phyloP scores from a whole-genome alignment of 2,113 vertebrate species.

The Vanacampus margaritifer region DNA sequence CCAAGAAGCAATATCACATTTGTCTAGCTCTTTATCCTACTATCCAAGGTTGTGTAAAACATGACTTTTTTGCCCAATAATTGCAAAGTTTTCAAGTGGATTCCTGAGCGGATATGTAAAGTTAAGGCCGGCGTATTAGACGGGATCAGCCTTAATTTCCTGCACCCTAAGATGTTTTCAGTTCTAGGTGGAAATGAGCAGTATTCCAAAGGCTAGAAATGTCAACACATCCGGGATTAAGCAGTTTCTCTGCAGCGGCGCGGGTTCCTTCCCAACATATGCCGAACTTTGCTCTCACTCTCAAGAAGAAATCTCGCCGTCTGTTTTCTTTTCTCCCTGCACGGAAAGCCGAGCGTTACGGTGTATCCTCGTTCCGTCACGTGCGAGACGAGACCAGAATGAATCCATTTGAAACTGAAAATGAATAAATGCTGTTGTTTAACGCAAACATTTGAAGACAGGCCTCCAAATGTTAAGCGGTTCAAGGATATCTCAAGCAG shows the following conservation, averaged over 20 bases:
- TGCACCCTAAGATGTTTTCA: slow-evolving; percentile 44
- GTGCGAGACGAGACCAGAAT: background rate
- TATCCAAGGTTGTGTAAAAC: slow-evolving; percentile 3
- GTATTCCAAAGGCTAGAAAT: slow-evolving; percentile 38
- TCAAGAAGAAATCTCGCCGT: slow-evolving; percentile 13
- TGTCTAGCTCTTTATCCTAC: background rate
- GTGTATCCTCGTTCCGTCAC: background rate
- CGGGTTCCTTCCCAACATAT: slow-evolving; percentile 31
- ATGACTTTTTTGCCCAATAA: slow-evolving; percentile 3
- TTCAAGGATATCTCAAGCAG: too few species aligned
- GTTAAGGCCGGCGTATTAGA: slow-evolving; percentile 5
- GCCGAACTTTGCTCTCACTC: slow-evolving; percentile 20
- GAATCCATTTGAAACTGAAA: background rate
- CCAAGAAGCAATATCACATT: background rate
- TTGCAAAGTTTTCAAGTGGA: slow-evolving; percentile 5
- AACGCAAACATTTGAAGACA: background rate
- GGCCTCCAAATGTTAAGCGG: too few species aligned
- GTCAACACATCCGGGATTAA: slow-evolving; percentile 52
- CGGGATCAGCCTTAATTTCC: slow-evolving; percentile 23
- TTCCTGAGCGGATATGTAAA: slow-evolving; percentile 13
- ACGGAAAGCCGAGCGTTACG: background rate
- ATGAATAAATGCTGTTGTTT: background rate
- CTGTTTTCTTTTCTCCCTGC: slow-evolving; percentile 31
- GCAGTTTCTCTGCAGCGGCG: slow-evolving; percentile 36
- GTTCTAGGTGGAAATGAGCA: slow-evolving; percentile 45